These are phyloP conservation scores for Taenioides sp. DNA, from an alignment of 2,797 vertebrate genomes.

Conservation along the genomic window DNA sequence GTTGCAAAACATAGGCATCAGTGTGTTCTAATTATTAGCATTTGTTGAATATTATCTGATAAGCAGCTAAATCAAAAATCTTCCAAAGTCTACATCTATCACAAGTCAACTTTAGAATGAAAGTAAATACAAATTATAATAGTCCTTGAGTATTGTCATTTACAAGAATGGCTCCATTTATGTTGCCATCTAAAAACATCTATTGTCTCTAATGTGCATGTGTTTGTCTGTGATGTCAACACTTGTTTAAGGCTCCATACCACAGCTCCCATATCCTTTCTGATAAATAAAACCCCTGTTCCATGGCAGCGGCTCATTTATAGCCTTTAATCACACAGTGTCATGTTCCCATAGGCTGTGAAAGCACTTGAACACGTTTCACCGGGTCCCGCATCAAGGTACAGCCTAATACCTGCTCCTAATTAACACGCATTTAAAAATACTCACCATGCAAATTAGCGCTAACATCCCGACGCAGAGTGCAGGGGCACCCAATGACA, in stretches of 20 bases:
- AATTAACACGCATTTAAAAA: slow-evolving; percentile 78
- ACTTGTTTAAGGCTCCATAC: background rate
- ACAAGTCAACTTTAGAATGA: background rate
- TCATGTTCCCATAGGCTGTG: slow-evolving; percentile 42
- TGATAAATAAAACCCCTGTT: slow-evolving; percentile 10
- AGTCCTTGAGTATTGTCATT: background rate
- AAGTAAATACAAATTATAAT: background rate
- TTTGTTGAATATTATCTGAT: too few relatives aligned
- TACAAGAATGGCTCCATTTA: background rate
- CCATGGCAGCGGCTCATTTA: slow-evolving; percentile 19
- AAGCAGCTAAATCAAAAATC: too few relatives aligned
- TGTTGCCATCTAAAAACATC: background rate
- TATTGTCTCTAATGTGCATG: background rate
- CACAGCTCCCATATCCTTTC: slow-evolving; percentile 3
- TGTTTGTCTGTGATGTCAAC: background rate
- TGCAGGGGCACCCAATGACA: slow-evolving; percentile 49
- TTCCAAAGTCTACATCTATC: too few relatives aligned
- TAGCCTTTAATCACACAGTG: slow-evolving; percentile 60
- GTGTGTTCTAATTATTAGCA: too few relatives aligned
- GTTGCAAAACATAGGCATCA: background rate
- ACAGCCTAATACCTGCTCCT: slow-evolving; percentile 63
- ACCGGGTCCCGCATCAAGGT: slow-evolving; percentile 62
- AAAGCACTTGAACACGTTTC: slow-evolving; percentile 73
- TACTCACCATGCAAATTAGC: slow-evolving; percentile 76
- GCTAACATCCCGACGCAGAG: slow-evolving; percentile 60